Percentiles rank a stretch among this genome's conserved stretches.
Evolutionary conservation across 2,113 vertebrate species (phyloP).

Genomic region (Sander vitreus): DNA sequence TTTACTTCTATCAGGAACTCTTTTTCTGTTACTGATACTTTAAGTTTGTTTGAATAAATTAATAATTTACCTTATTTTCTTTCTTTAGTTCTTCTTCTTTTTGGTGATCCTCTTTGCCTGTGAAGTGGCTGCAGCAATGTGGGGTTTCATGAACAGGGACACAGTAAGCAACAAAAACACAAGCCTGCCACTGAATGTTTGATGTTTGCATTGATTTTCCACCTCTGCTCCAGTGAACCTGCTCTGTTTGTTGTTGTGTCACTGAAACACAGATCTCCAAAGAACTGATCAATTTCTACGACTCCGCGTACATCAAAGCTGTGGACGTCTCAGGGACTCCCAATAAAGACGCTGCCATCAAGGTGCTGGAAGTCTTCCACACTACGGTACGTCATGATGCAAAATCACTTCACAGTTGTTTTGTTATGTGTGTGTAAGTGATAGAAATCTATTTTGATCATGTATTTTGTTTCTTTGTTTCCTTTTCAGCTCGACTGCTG

Average conservation of each 20-base stretch:
- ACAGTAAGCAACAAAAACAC: conserved; percentile 83
- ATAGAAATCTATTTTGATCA: not conserved
- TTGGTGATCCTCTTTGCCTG: conserved; percentile 97
- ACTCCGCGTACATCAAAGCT: conserved; percentile 88
- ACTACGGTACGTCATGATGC: conserved; percentile 58
- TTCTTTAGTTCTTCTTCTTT: conserved; percentile 94
- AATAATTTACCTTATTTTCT: not conserved
- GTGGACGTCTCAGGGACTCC: conserved; percentile 34
- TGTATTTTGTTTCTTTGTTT: conserved; percentile 7
- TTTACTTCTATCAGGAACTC: not conserved
- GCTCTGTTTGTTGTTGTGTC: conserved; percentile 6
- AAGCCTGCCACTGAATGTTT: not conserved
- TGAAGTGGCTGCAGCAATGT: conserved; percentile 97
- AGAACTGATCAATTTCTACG: conserved; percentile 94
- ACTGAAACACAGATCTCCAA: conserved; percentile 88
- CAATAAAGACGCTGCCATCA: conserved; percentile 79
- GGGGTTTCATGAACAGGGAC: conserved; percentile 97
- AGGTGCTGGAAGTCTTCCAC: conserved; percentile 92
- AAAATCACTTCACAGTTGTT: not conserved
- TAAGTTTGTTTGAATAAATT: not conserved
- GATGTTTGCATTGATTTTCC: conserved; percentile 28
- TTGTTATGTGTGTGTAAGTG: not conserved
- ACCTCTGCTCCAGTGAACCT: conserved; percentile 6
- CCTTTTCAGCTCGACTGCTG: conserved; percentile 83
- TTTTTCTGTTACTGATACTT: not conserved